phyloP scores from a whole-genome alignment of 2,888 invertebrate species.

The Athalia circularis region DNA sequence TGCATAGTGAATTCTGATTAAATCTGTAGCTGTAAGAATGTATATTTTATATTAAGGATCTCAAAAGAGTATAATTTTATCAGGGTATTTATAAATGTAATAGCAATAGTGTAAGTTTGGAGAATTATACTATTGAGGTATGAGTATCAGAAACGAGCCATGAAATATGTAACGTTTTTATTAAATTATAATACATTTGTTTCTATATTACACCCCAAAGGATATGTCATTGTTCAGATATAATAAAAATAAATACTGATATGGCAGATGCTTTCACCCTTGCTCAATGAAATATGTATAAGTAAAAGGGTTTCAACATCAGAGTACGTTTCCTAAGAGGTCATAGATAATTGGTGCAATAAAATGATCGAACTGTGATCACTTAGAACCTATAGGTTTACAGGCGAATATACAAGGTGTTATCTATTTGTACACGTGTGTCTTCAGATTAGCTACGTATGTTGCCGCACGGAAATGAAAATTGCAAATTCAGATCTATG shows the following conservation, averaged over 20 bases:
- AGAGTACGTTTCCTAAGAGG: conserved; percentile 12
- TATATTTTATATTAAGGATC: conserved; percentile 47
- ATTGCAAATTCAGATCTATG: conserved; percentile 48
- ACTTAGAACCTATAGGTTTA: background rate
- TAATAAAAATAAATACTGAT: conserved; percentile 32
- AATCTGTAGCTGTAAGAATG: conserved; percentile 21
- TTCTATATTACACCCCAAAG: background rate
- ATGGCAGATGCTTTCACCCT: conserved; percentile 15
- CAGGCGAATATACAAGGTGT: background rate
- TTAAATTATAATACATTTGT: conserved; percentile 33
- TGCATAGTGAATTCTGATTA: conserved; percentile 17
- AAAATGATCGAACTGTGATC: background rate
- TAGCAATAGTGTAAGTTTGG: background rate
- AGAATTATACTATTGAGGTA: background rate
- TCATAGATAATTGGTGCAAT: background rate
- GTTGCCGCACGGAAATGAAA: conserved; percentile 37
- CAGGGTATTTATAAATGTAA: conserved; percentile 30
- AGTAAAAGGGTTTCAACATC: conserved; percentile 12
- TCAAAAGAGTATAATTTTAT: conserved; percentile 38
- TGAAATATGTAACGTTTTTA: conserved; percentile 17
- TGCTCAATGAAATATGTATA: conserved; percentile 14
- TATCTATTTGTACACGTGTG: background rate
- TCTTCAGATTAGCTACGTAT: background rate
- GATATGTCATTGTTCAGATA: conserved; percentile 22
- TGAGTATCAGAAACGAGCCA: conserved; percentile 1